A percentile compares a stretch with the other conserved stretches of the same genome.
phyloP scores from a whole-genome alignment of 2,797 vertebrate species.

The Pseudopleuronectes americanus region DNA sequence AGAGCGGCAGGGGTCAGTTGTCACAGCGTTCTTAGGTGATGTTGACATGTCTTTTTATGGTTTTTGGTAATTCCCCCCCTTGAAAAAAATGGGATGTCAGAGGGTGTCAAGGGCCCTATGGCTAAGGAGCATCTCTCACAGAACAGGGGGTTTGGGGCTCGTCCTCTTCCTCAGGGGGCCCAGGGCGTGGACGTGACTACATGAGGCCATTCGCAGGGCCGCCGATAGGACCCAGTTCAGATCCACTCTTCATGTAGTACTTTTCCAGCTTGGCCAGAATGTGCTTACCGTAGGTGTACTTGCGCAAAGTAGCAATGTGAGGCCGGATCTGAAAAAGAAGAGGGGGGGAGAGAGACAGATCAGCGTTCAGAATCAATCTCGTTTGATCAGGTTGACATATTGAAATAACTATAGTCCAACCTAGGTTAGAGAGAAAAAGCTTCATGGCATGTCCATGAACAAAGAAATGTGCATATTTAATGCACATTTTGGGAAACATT shows the following conservation, averaged over 20 bases:
- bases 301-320: conserved; percentile 96
- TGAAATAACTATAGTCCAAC: background rate
- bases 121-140: conserved; percentile 73
- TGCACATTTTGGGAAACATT: too few relatives aligned
- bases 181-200: conserved; percentile 67
- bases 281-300: conserved; percentile 98
- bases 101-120: conserved; percentile 68
- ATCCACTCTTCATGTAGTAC: conserved; percentile 98
- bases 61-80: conserved; percentile 78
- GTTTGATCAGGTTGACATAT: background rate
- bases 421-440: too few relatives aligned
- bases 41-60: conserved; percentile 61
- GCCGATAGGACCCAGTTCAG: conserved; percentile 95
- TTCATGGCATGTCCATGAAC: too few relatives aligned
- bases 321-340: conserved; percentile 89
- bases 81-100: conserved; percentile 55
- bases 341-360: background rate
- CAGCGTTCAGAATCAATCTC: background rate
- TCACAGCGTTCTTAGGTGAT: conserved; percentile 83
- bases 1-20: conserved; percentile 71
- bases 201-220: conserved; percentile 96
- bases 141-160: conserved; percentile 58
- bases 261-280: conserved; percentile 98
- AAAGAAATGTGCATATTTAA: too few relatives aligned
- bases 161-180: conserved; percentile 41